Conservation (phyloP, 2,113 vertebrate genomes). For the Ptychochromis oligacanthus region DNA sequence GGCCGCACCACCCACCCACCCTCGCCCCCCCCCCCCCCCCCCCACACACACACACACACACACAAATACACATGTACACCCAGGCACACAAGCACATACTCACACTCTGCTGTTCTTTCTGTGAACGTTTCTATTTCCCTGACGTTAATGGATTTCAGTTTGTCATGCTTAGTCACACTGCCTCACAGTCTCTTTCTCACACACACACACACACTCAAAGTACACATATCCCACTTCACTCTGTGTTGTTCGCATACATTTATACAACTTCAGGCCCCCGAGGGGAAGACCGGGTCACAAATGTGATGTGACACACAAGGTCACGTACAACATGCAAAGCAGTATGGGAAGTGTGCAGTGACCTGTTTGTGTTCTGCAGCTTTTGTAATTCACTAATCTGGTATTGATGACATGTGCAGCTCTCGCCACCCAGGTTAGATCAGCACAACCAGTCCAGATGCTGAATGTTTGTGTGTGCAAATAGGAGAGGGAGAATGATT, state of each 20-base stretch:
- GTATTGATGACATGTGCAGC: conserved; percentile 31
- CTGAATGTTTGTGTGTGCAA: not conserved
- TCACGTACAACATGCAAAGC: conserved; percentile 35
- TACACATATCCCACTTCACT: not conserved
- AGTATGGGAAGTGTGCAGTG: conserved; percentile 45
- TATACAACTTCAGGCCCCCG: not conserved
- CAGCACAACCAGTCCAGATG: not conserved
- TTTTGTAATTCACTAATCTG: conserved; percentile 9
- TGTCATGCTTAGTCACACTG: conserved; percentile 50
- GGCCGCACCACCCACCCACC: no score
- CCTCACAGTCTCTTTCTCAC: not conserved
- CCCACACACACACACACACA: not conserved
- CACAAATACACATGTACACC: not conserved
- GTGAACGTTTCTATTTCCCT: conserved; percentile 35
- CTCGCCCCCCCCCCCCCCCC: no score
- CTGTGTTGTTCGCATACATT: conserved; percentile 7
- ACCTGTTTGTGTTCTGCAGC: conserved; percentile 15
- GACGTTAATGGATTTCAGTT: conserved; percentile 42
- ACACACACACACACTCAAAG: not conserved
- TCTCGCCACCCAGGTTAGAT: not conserved
- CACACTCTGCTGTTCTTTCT: conserved; percentile 23
- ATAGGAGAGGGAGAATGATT: not conserved
- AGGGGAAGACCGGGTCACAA: not conserved
- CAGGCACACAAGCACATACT: not conserved
- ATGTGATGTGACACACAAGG: conserved; percentile 19